phyloP scores from a whole-genome alignment of 2,797 vertebrate genomes.

The Strix occidentalis region DNA sequence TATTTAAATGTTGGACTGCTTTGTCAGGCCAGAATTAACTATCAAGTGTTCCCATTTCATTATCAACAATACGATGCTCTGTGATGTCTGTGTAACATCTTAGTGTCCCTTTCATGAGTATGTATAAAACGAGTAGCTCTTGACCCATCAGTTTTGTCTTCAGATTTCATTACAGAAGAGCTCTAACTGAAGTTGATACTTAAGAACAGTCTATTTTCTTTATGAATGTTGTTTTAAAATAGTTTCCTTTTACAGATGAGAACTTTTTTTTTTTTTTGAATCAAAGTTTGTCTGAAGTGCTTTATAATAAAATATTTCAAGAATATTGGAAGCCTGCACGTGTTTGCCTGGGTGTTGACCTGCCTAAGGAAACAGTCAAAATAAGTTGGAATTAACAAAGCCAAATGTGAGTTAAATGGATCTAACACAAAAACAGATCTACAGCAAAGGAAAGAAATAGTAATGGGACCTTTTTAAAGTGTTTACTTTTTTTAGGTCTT shows the following conservation, averaged over 20 bases:
- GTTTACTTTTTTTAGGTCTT: not conserved
- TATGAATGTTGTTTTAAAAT: conserved; percentile 37
- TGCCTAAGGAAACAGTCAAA: not conserved
- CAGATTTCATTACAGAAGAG: conserved; percentile 3
- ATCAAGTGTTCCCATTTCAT: not conserved
- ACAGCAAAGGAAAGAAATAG: not conserved
- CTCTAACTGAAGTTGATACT: not conserved
- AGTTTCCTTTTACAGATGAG: conserved; percentile 34
- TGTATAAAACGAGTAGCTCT: not conserved
- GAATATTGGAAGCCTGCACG: not conserved
- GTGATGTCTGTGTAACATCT: conserved; percentile 1
- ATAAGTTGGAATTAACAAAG: not conserved
- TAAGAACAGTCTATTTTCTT: conserved; percentile 50
- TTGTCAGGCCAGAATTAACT: conserved; percentile 15
- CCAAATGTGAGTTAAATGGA: not conserved
- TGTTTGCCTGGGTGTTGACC: not conserved
- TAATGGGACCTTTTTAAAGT: not conserved
- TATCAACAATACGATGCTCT: not conserved
- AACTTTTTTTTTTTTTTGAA: not conserved
- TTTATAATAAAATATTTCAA: conserved; percentile 62
- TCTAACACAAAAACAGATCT: not conserved
- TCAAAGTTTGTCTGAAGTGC: conserved; percentile 38
- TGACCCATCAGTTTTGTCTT: not conserved
- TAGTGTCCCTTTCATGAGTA: not conserved
- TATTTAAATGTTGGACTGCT: conserved; percentile 51